Evolutionary conservation across 2,888 invertebrate species (phyloP).

Genomic region (Trichopoda pennipes): DNA sequence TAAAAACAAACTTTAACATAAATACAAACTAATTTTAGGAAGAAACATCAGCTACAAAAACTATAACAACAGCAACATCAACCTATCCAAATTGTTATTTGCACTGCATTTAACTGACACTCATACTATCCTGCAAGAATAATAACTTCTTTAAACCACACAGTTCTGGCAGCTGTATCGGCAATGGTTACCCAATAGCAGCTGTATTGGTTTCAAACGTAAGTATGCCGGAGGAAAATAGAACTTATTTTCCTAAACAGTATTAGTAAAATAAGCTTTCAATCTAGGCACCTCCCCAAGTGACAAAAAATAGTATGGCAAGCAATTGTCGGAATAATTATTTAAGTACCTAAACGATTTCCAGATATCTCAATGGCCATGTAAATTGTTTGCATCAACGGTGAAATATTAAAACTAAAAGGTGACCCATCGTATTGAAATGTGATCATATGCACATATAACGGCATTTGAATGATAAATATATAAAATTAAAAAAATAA

Average conservation of each 20-base stretch:
- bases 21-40: slow-evolving; percentile 6
- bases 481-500: neutral
- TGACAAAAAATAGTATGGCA: too few species aligned
- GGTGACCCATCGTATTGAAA: neutral
- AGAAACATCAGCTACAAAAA: slow-evolving; percentile 11
- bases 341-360: too few species aligned
- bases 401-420: neutral
- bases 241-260: too few species aligned
- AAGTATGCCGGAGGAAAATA: too few species aligned
- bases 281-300: too few species aligned
- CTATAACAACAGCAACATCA: neutral
- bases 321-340: too few species aligned
- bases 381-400: too few species aligned
- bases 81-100: slow-evolving; percentile 31
- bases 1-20: neutral
- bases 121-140: neutral
- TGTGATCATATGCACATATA: neutral
- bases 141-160: neutral
- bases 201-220: too few species aligned
- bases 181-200: too few species aligned
- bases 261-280: too few species aligned
- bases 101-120: slow-evolving; percentile 1
- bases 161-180: neutral
- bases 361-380: too few species aligned
- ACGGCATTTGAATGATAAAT: slow-evolving; percentile 26